Conservation (phyloP, 2,797 vertebrate genomes). For the Spinibarbus caldwelli region DNA sequence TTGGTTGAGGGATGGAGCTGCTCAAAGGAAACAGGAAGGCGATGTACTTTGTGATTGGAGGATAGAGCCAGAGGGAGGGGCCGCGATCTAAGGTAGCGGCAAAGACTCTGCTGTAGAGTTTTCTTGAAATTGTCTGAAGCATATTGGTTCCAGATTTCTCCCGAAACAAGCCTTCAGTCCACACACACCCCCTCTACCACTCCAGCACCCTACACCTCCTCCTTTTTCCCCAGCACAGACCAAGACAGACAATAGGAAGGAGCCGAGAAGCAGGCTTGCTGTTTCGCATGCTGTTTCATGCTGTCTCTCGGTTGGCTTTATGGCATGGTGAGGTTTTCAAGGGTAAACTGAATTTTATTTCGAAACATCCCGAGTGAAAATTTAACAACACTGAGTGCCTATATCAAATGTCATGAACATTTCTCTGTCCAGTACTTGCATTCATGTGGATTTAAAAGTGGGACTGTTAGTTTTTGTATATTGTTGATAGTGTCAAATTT, state of each 20-base stretch:
- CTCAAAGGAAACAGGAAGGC: slow-evolving; percentile 71
- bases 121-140: slow-evolving; percentile 81
- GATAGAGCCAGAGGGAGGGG: slow-evolving; percentile 71
- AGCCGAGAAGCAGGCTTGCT: slow-evolving; percentile 32
- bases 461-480: background rate
- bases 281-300: slow-evolving; percentile 11
- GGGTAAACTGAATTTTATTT: slow-evolving; percentile 32
- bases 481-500: background rate
- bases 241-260: slow-evolving; percentile 31
- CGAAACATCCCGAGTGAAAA: slow-evolving; percentile 4
- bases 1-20: slow-evolving; percentile 63
- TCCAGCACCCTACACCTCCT: slow-evolving; percentile 10
- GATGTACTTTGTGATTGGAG: slow-evolving; percentile 66
- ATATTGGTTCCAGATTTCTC: slow-evolving; percentile 96
- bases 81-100: slow-evolving; percentile 63
- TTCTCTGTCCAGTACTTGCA: background rate
- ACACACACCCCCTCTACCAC: slow-evolving; percentile 63
- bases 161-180: slow-evolving; percentile 61
- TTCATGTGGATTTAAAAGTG: background rate
- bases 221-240: slow-evolving; percentile 23
- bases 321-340: slow-evolving; percentile 23
- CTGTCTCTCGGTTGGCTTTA: slow-evolving; percentile 22
- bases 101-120: slow-evolving; percentile 76
- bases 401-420: background rate
- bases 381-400: background rate